Evolutionary conservation across 2,797 vertebrate genomes (phyloP).

Genomic region (Lepidocolaptes lacrymiger): DNA sequence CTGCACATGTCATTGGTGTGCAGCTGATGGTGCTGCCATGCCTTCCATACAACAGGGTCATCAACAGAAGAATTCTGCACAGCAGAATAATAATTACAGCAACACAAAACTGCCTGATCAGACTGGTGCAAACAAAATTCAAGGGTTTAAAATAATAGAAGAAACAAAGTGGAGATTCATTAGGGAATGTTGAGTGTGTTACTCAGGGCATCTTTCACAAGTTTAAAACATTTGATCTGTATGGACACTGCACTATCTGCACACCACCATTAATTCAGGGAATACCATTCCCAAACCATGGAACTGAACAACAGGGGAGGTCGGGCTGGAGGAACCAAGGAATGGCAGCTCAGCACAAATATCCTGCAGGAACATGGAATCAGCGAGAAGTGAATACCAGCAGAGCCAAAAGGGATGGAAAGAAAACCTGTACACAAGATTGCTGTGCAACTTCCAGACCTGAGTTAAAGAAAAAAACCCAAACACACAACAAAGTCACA

Average conservation of each 20-base stretch:
- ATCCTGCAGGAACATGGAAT: not conserved
- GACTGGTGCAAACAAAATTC: rapidly evolving
- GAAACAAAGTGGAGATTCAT: not conserved
- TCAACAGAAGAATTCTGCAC: not conserved
- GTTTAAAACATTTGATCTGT: not conserved
- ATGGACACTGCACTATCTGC: not conserved
- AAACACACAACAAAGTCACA: not conserved
- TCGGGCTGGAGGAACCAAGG: not conserved
- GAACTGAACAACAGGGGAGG: not conserved
- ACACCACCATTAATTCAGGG: not conserved
- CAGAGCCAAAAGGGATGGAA: not conserved
- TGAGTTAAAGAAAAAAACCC: not conserved
- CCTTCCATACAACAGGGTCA: not conserved
- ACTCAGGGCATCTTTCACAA: not conserved
- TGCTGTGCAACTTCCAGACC: not conserved
- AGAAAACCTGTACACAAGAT: not conserved
- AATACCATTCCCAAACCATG: not conserved
- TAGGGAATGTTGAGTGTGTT: not conserved
- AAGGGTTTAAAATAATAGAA: not conserved
- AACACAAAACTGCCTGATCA: not conserved
- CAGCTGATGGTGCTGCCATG: not conserved
- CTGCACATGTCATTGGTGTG: not conserved
- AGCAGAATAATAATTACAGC: not conserved
- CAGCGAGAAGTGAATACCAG: not conserved
- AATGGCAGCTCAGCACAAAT: not conserved